Conservation (phyloP, 2,113 vertebrate species). For the Leiothrix lutea region DNA sequence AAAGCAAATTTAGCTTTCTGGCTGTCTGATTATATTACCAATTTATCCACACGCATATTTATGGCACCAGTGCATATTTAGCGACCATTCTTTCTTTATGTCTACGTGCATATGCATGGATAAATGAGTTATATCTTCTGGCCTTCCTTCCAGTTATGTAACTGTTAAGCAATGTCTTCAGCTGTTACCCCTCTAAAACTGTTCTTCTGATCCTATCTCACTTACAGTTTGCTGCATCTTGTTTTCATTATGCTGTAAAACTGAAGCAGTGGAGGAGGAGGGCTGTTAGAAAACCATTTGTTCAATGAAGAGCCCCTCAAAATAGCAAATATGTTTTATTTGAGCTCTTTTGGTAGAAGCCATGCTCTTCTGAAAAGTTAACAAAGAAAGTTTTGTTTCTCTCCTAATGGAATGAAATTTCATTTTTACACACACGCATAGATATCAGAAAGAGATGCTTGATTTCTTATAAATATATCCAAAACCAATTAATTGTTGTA, state of each 20-base stretch:
- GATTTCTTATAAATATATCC: background rate
- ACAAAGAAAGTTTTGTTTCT: background rate
- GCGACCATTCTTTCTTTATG: background rate
- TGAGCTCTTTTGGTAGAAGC: background rate
- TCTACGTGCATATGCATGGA: background rate
- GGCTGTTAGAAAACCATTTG: background rate
- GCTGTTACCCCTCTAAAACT: background rate
- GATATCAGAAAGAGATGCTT: background rate
- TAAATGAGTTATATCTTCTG: background rate
- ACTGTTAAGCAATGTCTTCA: background rate
- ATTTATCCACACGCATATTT: background rate
- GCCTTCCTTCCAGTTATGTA: background rate
- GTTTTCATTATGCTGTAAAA: constrained; percentile 18
- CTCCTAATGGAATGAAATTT: background rate
- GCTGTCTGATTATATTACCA: background rate
- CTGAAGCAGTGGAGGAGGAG: background rate
- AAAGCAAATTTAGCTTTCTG: background rate
- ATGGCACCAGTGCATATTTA: background rate
- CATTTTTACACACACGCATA: background rate
- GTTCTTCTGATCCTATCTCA: background rate
- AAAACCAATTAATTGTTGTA: background rate
- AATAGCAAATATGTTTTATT: background rate
- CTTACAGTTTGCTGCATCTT: constrained; percentile 2
- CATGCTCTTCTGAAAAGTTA: background rate
- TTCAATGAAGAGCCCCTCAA: background rate